A percentile compares a stretch with the other conserved stretches of the same genome.
Conservation (phyloP, 2,888 invertebrate genomes). For the Leptopilina drosophilae region DNA sequence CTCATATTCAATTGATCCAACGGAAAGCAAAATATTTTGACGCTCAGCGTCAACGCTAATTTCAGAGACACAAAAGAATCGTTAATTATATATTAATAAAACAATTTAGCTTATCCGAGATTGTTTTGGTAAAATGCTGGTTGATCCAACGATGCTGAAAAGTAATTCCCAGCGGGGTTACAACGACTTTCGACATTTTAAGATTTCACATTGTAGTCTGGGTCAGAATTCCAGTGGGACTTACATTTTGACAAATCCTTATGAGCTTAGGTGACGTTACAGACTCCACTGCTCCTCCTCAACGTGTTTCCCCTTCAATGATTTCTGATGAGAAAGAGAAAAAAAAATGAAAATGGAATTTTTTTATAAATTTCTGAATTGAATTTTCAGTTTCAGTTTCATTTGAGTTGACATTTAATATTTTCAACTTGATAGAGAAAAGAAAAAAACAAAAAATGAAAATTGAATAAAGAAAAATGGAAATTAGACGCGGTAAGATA, state of each 20-base stretch:
- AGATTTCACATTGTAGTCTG: background rate
- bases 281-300: background rate
- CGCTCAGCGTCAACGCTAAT: too few species aligned
- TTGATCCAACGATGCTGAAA: conserved; percentile 6
- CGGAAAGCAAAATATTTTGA: too few species aligned
- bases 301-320: background rate
- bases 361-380: background rate
- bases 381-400: background rate
- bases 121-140: conserved; percentile 5
- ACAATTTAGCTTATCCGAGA: background rate
- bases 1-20: too few species aligned
- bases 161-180: background rate
- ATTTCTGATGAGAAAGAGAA: conserved; percentile 3
- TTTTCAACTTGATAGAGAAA: too few species aligned
- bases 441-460: too few species aligned
- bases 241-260: conserved; percentile 27
- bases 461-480: too few species aligned
- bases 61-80: too few species aligned
- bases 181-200: background rate
- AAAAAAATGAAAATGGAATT: background rate
- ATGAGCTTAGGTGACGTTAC: conserved; percentile 17
- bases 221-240: conserved; percentile 20
- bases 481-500: too few species aligned
- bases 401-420: too few species aligned
- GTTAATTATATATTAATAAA: background rate